Evolutionary conservation across 1,140 invertebrate species (phyloP).

Genomic region (Drosophila oshimai): DNA sequence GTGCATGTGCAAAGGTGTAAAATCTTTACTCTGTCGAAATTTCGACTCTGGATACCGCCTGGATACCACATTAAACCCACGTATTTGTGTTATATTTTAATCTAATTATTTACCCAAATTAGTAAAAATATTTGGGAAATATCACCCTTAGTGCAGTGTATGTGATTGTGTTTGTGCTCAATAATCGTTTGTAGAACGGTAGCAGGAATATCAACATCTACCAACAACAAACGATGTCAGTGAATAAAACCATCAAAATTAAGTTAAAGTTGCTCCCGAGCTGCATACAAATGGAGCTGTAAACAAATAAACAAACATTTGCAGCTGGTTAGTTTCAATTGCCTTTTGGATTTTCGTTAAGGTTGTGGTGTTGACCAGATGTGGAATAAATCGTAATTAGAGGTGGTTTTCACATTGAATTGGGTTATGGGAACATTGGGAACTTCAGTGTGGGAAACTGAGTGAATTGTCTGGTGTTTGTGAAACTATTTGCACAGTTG

Average conservation of each 20-base stretch:
- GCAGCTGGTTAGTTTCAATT: slow-evolving; percentile 24
- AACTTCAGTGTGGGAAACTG: slow-evolving; percentile 14
- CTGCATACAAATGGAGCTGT: slow-evolving; percentile 57
- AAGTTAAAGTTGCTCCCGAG: slow-evolving; percentile 36
- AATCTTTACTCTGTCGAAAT: slow-evolving; percentile 12
- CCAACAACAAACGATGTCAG: slow-evolving; percentile 31
- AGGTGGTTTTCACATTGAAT: slow-evolving; percentile 13
- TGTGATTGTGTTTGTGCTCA: no score
- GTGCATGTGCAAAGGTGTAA: slow-evolving; percentile 22
- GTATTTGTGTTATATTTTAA: slow-evolving; percentile 9
- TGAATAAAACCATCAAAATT: slow-evolving; percentile 38
- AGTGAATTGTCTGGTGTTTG: slow-evolving; percentile 1
- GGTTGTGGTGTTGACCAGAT: slow-evolving; percentile 9
- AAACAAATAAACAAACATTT: slow-evolving; percentile 30
- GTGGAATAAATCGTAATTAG: slow-evolving; percentile 37
- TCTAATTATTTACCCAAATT: slow-evolving; percentile 17
- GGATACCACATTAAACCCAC: no score
- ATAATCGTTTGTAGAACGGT: no score
- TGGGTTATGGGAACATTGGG: slow-evolving; percentile 13
- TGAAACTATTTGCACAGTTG: slow-evolving; percentile 41
- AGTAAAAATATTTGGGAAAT: slow-evolving; percentile 7
- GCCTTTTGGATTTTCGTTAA: slow-evolving; percentile 10
- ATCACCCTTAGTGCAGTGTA: slow-evolving; percentile 13
- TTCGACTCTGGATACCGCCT: slow-evolving; percentile 1
- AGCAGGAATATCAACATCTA: no score